These are phyloP conservation scores for Enteromius anoplus DNA, from an alignment of 2,797 vertebrate species.

Conservation along the genomic window DNA sequence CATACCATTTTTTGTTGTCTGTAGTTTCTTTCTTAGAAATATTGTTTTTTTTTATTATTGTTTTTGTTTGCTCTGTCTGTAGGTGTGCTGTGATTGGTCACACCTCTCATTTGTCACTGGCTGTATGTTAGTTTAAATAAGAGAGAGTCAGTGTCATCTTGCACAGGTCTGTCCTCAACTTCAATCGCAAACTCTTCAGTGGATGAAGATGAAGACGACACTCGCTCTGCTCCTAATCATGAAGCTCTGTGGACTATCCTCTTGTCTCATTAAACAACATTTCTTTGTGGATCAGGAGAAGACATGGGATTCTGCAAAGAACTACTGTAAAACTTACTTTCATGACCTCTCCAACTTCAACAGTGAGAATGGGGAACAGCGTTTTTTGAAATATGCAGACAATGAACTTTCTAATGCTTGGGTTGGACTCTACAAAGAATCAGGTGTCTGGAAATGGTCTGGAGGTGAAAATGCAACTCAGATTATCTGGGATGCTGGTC, in stretches of 20 bases:
- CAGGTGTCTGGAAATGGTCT: background rate
- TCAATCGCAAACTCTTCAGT: background rate
- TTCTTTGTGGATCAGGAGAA: background rate
- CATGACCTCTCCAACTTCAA: slow-evolving; percentile 37
- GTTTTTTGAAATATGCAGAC: background rate
- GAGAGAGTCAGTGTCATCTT: background rate
- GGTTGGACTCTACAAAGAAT: background rate
- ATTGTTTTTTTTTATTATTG: no score
- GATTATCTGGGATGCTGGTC: background rate
- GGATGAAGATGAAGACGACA: slow-evolving; percentile 34
- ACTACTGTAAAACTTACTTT: background rate
- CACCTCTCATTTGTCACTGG: slow-evolving; percentile 2
- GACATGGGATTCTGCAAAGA: background rate
- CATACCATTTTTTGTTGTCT: no score
- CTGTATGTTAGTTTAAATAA: slow-evolving; percentile 5
- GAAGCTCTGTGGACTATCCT: slow-evolving; percentile 27
- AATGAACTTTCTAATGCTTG: slow-evolving; percentile 3
- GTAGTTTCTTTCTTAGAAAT: no score
- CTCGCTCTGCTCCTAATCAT: slow-evolving; percentile 11
- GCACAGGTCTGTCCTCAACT: background rate
- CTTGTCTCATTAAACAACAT: slow-evolving; percentile 17
- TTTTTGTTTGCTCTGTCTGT: background rate
- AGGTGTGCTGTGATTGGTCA: slow-evolving; percentile 14
- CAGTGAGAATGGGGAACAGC: background rate
- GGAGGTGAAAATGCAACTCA: background rate